Evolutionary conservation across 2,113 vertebrate species (phyloP).

Genomic region (Sapayoa aenigma): DNA sequence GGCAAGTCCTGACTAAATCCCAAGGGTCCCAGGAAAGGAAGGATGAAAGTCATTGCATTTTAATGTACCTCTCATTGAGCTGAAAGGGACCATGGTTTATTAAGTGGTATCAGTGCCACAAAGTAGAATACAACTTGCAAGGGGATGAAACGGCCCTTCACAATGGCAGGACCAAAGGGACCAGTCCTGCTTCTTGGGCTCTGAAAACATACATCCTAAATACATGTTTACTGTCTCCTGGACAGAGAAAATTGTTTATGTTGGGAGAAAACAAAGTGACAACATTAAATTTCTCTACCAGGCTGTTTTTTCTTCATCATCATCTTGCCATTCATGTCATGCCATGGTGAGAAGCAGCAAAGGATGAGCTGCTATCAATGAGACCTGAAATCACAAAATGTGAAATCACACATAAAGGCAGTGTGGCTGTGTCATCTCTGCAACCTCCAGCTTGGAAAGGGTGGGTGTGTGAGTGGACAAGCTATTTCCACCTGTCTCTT

Average conservation of each 20-base stretch:
- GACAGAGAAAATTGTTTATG: background rate
- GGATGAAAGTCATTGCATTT: background rate
- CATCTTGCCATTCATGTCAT: background rate
- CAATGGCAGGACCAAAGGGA: background rate
- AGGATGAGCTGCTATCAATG: background rate
- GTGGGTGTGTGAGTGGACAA: background rate
- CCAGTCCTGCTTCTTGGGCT: background rate
- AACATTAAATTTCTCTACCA: background rate
- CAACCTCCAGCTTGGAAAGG: background rate
- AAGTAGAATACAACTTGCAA: background rate
- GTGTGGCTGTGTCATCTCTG: background rate
- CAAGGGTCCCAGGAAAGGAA: rapidly evolving
- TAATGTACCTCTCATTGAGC: background rate
- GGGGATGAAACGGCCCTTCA: background rate
- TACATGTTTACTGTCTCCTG: background rate
- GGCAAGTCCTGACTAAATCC: background rate
- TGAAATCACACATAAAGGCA: background rate
- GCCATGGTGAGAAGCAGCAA: background rate
- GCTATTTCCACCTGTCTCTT: rapidly evolving
- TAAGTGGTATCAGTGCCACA: background rate
- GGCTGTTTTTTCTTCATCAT: background rate
- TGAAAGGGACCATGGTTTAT: background rate
- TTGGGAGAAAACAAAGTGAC: background rate
- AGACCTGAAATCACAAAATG: background rate
- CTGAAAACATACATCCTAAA: background rate